These are phyloP conservation scores for Bubalus kerabau DNA, from an alignment of 2,113 vertebrate genomes.

Conservation along the genomic window DNA sequence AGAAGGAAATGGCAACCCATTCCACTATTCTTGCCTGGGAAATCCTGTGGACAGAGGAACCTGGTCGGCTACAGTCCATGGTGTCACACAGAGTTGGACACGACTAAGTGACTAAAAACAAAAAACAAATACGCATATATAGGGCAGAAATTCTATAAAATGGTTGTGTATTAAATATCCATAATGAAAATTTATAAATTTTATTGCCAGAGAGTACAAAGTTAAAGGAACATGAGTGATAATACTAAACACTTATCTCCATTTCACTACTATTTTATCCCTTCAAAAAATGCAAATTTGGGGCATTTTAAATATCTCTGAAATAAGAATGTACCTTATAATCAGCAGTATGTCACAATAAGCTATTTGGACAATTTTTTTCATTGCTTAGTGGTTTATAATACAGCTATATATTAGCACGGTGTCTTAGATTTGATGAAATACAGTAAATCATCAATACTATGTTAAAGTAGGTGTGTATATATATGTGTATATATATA, in stretches of 20 bases:
- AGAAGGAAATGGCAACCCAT: background rate
- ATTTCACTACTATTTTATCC: background rate
- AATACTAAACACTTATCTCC: background rate
- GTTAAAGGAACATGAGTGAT: background rate
- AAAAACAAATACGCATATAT: background rate
- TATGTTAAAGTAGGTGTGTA: background rate
- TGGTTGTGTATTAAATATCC: background rate
- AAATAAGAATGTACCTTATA: background rate
- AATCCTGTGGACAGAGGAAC: background rate
- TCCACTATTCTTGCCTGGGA: background rate
- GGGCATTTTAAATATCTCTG: background rate
- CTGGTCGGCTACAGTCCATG: background rate
- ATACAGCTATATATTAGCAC: background rate
- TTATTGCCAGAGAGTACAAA: background rate
- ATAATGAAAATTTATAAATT: background rate
- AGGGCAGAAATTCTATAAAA: background rate
- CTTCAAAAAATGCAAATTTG: background rate
- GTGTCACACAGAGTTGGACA: background rate
- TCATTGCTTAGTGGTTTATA: slow-evolving; percentile 1
- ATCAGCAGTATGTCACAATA: background rate
- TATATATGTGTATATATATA: background rate
- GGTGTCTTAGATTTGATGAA: slow-evolving; percentile 7
- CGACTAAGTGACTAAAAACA: background rate
- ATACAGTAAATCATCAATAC: background rate
- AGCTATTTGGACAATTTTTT: background rate